phyloP scores from a whole-genome alignment of 2,888 invertebrate species.

The Xylophagus ater region DNA sequence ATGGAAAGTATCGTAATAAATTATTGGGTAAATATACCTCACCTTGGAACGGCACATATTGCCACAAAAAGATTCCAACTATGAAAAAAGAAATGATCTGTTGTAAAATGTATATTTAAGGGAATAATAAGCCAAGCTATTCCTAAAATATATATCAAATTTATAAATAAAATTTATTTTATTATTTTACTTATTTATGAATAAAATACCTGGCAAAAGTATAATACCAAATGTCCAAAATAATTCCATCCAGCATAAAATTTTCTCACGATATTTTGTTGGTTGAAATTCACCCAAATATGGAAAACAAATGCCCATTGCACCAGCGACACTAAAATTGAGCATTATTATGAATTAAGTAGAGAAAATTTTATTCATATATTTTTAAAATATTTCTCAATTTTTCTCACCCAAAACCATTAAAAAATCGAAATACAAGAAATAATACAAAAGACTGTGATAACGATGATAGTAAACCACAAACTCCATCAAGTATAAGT shows the following conservation, averaged over 20 bases:
- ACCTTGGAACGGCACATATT: constrained; percentile 59
- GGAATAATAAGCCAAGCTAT: constrained; percentile 73
- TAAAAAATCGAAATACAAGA: constrained; percentile 60
- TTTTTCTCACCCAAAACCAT: constrained; percentile 67
- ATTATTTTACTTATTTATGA: neutral
- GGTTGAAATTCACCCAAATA: constrained; percentile 75
- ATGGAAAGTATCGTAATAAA: neutral
- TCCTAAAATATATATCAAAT: constrained; percentile 40
- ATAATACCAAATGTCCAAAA: constrained; percentile 76
- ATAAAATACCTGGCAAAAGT: constrained; percentile 58
- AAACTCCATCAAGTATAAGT: constrained; percentile 59
- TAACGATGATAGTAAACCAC: constrained; percentile 61
- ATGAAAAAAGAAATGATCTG: constrained; percentile 52
- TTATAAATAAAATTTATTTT: constrained; percentile 1
- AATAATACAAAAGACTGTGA: constrained; percentile 62
- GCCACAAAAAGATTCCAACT: constrained; percentile 76
- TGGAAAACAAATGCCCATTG: constrained; percentile 73
- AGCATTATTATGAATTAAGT: constrained; percentile 1
- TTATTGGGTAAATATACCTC: constrained; percentile 14
- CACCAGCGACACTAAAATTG: constrained; percentile 57
- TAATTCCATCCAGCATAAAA: constrained; percentile 76
- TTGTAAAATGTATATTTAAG: constrained; percentile 48
- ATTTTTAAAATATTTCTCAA: neutral
- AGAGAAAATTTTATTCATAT: constrained; percentile 12
- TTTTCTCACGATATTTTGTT: constrained; percentile 65